Evolutionary conservation across 2,113 vertebrate species (phyloP).

Genomic region (Thermophis baileyi): DNA sequence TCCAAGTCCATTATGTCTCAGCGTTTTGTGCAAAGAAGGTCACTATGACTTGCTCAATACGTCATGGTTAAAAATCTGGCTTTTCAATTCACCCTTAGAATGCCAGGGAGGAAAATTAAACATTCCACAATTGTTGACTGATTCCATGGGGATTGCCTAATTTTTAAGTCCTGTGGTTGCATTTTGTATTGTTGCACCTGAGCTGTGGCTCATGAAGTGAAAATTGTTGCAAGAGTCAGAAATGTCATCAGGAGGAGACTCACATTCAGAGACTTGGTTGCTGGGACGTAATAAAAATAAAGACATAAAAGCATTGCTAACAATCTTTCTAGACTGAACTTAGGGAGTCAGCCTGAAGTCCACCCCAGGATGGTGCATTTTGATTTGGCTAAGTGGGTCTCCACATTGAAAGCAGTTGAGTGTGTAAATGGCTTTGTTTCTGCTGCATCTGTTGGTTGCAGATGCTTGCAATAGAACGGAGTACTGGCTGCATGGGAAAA

Average conservation of each 20-base stretch:
- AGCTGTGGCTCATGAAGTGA: constrained; percentile 1
- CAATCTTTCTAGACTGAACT: background rate
- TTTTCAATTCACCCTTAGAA: background rate
- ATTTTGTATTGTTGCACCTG: background rate
- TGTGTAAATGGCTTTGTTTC: background rate
- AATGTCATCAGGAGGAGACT: constrained; percentile 44
- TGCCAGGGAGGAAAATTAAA: background rate
- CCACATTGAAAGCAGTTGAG: background rate
- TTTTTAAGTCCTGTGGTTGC: background rate
- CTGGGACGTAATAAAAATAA: background rate
- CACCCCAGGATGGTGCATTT: background rate
- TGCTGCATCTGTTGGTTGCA: background rate
- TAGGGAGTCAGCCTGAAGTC: background rate
- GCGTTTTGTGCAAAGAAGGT: background rate
- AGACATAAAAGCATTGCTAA: background rate
- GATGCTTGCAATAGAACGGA: background rate
- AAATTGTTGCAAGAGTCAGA: constrained; percentile 16
- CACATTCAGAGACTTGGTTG: background rate
- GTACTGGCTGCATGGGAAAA: background rate
- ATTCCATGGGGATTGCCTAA: constrained; percentile 18
- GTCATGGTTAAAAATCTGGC: background rate
- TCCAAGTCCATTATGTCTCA: background rate
- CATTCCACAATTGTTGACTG: constrained; percentile 18
- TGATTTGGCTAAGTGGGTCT: background rate
- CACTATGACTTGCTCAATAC: background rate